phyloP scores from a whole-genome alignment of 2,113 vertebrate genomes.

The Leptosomus discolor region DNA sequence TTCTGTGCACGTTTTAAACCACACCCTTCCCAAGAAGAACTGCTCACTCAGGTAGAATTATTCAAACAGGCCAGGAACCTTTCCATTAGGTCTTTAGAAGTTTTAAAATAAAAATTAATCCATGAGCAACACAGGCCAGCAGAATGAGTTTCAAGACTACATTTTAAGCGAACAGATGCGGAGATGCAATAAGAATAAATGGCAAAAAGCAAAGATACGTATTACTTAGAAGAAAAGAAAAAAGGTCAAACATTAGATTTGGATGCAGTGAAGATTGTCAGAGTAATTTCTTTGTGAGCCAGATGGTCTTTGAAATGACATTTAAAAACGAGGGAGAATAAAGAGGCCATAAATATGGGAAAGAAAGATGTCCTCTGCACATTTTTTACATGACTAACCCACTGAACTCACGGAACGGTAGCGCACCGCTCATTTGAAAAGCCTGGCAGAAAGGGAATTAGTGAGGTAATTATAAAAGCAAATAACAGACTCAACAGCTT shows the following conservation, averaged over 20 bases:
- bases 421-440: neutral
- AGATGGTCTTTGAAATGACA: fast-evolving
- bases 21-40: neutral
- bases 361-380: neutral
- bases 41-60: fast-evolving
- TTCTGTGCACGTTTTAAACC: too few species aligned
- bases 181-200: neutral
- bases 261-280: neutral
- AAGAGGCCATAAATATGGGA: neutral
- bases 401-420: neutral
- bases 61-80: neutral
- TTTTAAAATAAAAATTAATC: neutral
- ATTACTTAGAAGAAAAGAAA: neutral
- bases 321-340: neutral
- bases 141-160: neutral
- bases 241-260: neutral
- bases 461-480: neutral
- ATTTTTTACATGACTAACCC: neutral
- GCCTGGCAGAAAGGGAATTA: neutral
- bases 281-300: neutral
- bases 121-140: neutral
- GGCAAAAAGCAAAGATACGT: fast-evolving
- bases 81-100: neutral
- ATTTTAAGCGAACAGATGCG: neutral
- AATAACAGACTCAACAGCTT: neutral